Base-by-base conservation (phyloP, 2,888 invertebrate species). In the Charanyca ferruginea region DNA sequence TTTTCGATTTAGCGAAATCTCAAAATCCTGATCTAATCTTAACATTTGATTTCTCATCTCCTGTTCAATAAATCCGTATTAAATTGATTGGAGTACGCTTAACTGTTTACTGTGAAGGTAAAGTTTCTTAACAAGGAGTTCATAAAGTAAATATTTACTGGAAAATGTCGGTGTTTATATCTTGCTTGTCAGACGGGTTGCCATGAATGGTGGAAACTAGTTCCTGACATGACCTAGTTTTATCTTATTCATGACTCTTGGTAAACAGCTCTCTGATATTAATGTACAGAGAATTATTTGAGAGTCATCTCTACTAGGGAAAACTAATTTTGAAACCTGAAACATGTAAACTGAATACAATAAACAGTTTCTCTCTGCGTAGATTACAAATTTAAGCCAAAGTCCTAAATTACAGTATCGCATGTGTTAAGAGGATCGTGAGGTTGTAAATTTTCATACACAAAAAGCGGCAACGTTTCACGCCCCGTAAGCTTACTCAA, bases 161-260 rank as follows among this genome's bases (percentile, higher is more conserved):
- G 52, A 44, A 78, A 67, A 55, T 62, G 45, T 49, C 45, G 25
- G 41, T 44, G 61, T 63, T 42, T 44, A 66, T 55, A 48, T 55
- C 51, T 53, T n/a, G 18, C 42, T 32, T 64, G 52, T 61, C 52
- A 55, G 20, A 35, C 67, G 8, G 55, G 58, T 51, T 64, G 54
- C 52, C 60, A 55, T 72, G 66, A 80, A 82, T 76, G 55, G 65
- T 55, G 54, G 44, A 51, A 59, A 58, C 60, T 63, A 63, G 73
- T 55, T 68, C 70, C 69, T 73, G 73, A 58, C 77, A 64, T 52
- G 77, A 77, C 73, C 83, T 63, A 80, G 67, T 66, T 82, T 65
- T 57, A 58, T 66, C 42, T 67, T 62, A 77, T 77, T 73, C 70
- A 71, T 65, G 53, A 57, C 47, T 55, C 63, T 80, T 61, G 61